Percentiles rank a stretch among this genome's conserved stretches.
Conservation (phyloP, 2,113 vertebrate genomes). For the Lampris megalopsis region DNA sequence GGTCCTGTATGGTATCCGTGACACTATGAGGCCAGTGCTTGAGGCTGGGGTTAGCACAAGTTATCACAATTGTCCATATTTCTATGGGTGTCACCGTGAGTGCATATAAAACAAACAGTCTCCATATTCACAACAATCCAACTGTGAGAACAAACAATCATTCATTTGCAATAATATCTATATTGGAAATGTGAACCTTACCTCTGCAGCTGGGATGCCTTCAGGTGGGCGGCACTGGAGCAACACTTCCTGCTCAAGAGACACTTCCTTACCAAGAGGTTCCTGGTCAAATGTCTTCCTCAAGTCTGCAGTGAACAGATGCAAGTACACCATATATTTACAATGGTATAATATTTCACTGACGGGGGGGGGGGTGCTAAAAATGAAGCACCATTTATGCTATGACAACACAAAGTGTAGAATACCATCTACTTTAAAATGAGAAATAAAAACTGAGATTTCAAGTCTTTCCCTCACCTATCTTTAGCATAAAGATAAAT, state of each 20-base stretch:
- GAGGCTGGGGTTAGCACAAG: background rate
- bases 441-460: slow-evolving; percentile 7
- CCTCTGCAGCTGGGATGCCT: slow-evolving; percentile 96
- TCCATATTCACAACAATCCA: background rate
- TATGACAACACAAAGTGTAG: background rate
- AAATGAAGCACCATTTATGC: slow-evolving; percentile 3
- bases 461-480: background rate
- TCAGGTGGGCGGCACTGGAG: slow-evolving; percentile 97
- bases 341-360: background rate
- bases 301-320: slow-evolving; percentile 83
- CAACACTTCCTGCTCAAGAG: slow-evolving; percentile 94
- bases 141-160: background rate
- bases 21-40: slow-evolving; percentile 13
- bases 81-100: background rate
- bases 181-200: slow-evolving; percentile 68
- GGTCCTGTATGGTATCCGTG: background rate
- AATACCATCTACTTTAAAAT: slow-evolving; percentile 6
- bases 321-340: slow-evolving; percentile 21
- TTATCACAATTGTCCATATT: background rate
- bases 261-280: slow-evolving; percentile 95
- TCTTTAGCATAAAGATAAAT: slow-evolving; percentile 28
- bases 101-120: background rate
- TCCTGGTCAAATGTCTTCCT: slow-evolving; percentile 98
- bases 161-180: background rate
- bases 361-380: background rate